Evolutionary conservation across 2,113 vertebrate species (phyloP), one percentile per base, ranked within the genome.

Genomic region (Catharus fuscescens): DNA sequence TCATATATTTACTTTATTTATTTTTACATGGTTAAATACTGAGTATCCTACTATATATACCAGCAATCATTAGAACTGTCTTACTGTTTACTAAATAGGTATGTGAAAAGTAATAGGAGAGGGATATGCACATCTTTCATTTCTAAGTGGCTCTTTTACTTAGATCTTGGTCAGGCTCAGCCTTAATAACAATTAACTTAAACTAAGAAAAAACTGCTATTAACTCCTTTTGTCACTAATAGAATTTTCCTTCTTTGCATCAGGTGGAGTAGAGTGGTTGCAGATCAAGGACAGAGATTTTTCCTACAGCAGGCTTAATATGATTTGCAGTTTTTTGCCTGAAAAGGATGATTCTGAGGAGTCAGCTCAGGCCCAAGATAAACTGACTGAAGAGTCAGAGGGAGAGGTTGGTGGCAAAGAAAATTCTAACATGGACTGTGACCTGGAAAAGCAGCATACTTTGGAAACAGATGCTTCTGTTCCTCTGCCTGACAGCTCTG

Each of bases 211-310:
- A 85, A 83, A 1, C 5, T 50, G 5, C 20, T 11, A 32, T 66
- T 67, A 73, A 44, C 61, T 57, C 44, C n/a, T 86, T 47, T 70
- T 93, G 56, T 87, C 59, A 40, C 47, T 79, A 38, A 54, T 50
- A 34, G 8, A 20, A 12, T 3, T 65, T 50, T 86, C 13, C 31
- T 85, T 56, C 91, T 40, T 85, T 61, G 52, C 54, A 79, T 53
- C 94, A 98, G 99, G 94, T 90, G 97, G 97, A 32, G 97, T 97
- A 67, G 98, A 98, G 79, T 98, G 98, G 97, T 96, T 98, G 38
- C 98, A 98, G 65, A 97, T 98, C 86, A 98, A 97, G 88, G 98
- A 98, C 42, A 98, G 96, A 73, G 97, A 98, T 52, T 98, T 97
- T 82, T 97, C 96, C 60, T 95, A 97, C 54, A 97, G 98, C 62